A percentile compares a stretch with the other conserved stretches of the same genome.
Evolutionary conservation across 2,888 invertebrate genomes (phyloP).

Genomic region (Biston stratarius): DNA sequence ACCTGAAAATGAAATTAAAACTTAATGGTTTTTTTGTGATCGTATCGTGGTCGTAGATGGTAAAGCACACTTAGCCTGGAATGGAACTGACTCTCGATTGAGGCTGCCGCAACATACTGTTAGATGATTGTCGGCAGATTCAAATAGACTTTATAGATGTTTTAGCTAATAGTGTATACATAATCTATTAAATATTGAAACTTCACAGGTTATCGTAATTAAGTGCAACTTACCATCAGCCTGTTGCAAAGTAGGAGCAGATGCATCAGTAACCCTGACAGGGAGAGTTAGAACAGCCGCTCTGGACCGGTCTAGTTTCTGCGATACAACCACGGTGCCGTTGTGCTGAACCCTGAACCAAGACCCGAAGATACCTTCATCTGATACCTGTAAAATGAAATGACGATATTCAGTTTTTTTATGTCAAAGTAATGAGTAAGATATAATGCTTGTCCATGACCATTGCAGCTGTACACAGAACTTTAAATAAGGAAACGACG

Average conservation of each 20-base stretch:
- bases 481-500: no score
- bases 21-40: background rate
- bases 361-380: conserved; percentile 71
- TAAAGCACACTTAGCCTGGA: no score
- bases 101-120: no score
- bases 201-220: background rate
- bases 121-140: no score
- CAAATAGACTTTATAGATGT: background rate
- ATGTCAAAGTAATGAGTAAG: no score
- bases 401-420: background rate
- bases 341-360: conserved; percentile 76
- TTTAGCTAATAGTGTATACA: no score
- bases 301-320: conserved; percentile 87
- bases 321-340: conserved; percentile 87
- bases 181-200: no score
- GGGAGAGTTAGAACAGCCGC: conserved; percentile 93
- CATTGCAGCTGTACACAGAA: no score
- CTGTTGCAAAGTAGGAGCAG: conserved; percentile 91
- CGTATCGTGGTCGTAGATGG: no score
- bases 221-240: conserved; percentile 87
- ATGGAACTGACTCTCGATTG: no score
- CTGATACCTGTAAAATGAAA: conserved; percentile 64
- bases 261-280: conserved; percentile 92
- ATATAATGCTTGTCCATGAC: no score
- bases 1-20: conserved; percentile 63